Conservation (phyloP, 2,888 invertebrate genomes). For the Cephus rjabovi region DNA sequence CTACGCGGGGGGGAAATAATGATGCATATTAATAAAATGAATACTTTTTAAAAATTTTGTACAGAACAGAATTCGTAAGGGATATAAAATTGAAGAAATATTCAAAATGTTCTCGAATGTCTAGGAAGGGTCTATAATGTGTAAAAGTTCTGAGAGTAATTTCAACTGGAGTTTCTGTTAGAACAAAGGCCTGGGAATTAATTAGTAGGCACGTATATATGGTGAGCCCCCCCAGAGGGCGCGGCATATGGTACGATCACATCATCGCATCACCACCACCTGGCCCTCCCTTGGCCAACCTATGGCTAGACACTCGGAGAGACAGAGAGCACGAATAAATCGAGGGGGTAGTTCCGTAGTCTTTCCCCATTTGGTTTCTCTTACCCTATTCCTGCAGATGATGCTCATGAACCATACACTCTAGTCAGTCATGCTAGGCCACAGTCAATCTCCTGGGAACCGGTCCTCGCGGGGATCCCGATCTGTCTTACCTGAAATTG, state of each 20-base stretch:
- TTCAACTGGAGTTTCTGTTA: slow-evolving; percentile 49
- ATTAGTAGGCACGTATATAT: slow-evolving; percentile 57
- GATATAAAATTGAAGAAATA: background rate
- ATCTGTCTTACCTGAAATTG: background rate
- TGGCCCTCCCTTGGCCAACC: slow-evolving; percentile 38
- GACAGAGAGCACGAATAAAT: slow-evolving; percentile 2
- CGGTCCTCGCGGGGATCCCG: background rate
- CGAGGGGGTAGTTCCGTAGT: slow-evolving; percentile 9
- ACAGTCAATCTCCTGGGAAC: slow-evolving; percentile 13
- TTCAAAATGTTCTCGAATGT: background rate
- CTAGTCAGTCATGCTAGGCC: background rate
- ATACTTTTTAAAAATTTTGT: background rate
- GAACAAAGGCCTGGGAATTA: slow-evolving; percentile 63
- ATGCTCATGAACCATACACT: slow-evolving; percentile 15
- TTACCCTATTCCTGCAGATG: slow-evolving; percentile 19
- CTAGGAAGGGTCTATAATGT: background rate
- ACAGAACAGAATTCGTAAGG: background rate
- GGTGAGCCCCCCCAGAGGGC: slow-evolving; percentile 47
- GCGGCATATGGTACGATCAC: slow-evolving; percentile 63
- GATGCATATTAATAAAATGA: background rate
- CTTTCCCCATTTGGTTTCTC: background rate
- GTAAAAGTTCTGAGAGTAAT: slow-evolving; percentile 27
- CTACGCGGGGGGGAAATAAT: background rate
- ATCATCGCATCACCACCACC: slow-evolving; percentile 59
- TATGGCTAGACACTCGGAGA: slow-evolving; percentile 10